phyloP scores from a whole-genome alignment of 2,888 invertebrate species.

The Scaeva pyrastri region DNA sequence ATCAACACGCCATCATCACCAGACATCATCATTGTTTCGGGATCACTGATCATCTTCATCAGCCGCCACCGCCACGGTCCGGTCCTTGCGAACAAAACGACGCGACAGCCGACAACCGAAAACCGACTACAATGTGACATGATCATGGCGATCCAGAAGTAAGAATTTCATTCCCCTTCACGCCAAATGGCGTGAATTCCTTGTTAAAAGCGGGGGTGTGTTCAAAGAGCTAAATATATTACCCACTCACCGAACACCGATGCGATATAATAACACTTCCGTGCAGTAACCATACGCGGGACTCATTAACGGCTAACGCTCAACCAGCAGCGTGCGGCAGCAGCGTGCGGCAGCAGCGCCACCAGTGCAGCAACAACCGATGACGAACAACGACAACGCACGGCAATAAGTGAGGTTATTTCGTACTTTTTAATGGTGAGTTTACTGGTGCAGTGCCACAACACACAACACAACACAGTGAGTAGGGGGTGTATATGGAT shows the following conservation, averaged over 20 bases:
- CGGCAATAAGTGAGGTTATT: conserved; percentile 12
- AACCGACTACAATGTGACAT: not conserved
- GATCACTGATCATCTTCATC: conserved; percentile 64
- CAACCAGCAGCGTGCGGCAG: too few relatives aligned
- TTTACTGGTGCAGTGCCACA: conserved; percentile 15
- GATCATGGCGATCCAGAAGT: conserved; percentile 16
- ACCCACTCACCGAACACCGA: conserved; percentile 68
- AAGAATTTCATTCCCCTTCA: conserved; percentile 22
- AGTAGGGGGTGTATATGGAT: conserved; percentile 1
- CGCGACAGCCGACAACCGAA: not conserved
- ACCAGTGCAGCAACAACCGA: too few relatives aligned
- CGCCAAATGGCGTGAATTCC: conserved; percentile 57
- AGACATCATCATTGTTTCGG: conserved; percentile 49
- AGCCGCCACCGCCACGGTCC: not conserved
- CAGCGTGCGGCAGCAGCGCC: too few relatives aligned
- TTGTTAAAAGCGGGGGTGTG: conserved; percentile 51
- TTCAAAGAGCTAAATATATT: conserved; percentile 54
- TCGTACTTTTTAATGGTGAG: not conserved
- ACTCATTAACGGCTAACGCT: conserved; percentile 50
- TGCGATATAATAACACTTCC: conserved; percentile 57
- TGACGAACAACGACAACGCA: too few relatives aligned
- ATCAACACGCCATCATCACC: conserved; percentile 68
- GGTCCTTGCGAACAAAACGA: too few relatives aligned
- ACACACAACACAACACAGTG: too few relatives aligned
- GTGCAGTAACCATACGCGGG: conserved; percentile 17